Percentiles rank a stretch among this genome's conserved stretches.
Evolutionary conservation across 2,113 vertebrate genomes (phyloP).

Genomic region (Pedetes capensis): DNA sequence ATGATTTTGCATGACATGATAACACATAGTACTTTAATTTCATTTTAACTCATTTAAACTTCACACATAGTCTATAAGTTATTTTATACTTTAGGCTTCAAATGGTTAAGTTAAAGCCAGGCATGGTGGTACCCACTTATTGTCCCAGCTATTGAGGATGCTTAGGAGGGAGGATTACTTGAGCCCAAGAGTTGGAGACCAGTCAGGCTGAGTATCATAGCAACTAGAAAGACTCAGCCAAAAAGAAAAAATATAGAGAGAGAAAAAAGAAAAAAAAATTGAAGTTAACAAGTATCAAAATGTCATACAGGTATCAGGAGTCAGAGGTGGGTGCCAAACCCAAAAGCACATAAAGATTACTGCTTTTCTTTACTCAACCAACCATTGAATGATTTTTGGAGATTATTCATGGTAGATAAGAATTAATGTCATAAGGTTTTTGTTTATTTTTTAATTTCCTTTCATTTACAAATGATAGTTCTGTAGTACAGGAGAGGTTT

Average conservation of each 20-base stretch:
- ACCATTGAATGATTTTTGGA: neutral
- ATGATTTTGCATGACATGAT: neutral
- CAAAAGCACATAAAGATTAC: neutral
- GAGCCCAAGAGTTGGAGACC: no score
- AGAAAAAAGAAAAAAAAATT: neutral
- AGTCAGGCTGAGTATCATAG: no score
- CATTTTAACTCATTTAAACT: slow-evolving; percentile 30
- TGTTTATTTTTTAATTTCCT: neutral
- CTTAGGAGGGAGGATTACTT: no score
- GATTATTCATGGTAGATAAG: neutral
- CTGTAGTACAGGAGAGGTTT: neutral
- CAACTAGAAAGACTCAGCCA: no score
- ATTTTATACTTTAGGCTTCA: neutral
- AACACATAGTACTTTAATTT: slow-evolving; percentile 9
- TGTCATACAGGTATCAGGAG: neutral
- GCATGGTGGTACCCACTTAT: no score
- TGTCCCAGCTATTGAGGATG: no score
- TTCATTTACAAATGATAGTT: neutral
- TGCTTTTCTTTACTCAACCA: neutral
- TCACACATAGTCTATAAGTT: neutral
- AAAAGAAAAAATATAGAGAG: no score
- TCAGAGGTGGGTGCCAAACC: neutral
- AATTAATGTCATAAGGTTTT: slow-evolving; percentile 2
- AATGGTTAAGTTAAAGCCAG: neutral
- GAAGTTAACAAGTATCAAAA: slow-evolving; percentile 17